These are phyloP conservation scores for Xiphophorus couchianus DNA, from an alignment of 2,113 vertebrate genomes.

Conservation along the genomic window DNA sequence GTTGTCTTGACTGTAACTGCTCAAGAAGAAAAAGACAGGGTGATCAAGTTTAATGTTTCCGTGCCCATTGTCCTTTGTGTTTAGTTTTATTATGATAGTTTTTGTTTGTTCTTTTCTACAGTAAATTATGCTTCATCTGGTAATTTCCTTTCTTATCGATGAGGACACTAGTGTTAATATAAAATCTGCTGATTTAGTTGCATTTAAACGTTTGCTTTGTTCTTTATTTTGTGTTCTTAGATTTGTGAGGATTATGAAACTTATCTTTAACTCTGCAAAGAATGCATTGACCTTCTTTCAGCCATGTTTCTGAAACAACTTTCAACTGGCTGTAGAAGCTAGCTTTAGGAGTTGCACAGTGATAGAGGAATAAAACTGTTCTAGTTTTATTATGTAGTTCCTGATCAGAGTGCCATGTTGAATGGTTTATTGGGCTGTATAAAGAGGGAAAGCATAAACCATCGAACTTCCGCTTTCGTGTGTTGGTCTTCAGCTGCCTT, in stretches of 20 bases:
- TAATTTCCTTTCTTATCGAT: background rate
- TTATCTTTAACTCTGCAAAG: background rate
- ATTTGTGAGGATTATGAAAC: background rate
- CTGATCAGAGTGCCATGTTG: background rate
- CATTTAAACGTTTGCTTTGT: background rate
- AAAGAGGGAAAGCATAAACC: background rate
- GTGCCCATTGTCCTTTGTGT: background rate
- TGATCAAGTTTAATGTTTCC: too few species aligned
- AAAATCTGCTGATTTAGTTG: background rate
- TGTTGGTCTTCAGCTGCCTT: background rate
- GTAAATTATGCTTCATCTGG: background rate
- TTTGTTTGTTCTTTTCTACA: background rate
- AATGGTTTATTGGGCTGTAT: background rate
- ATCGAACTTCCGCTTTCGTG: background rate
- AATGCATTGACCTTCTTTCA: background rate
- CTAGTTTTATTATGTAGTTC: background rate
- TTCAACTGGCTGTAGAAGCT: background rate
- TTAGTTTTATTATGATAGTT: too few species aligned
- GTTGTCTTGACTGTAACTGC: background rate
- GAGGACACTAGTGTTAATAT: background rate
- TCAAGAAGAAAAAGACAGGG: background rate
- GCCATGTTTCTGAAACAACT: background rate
- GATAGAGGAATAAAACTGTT: background rate
- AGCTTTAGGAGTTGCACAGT: background rate
- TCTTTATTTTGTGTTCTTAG: background rate